phyloP scores from a whole-genome alignment of 2,113 vertebrate species.

The Eupsittula cactorum region DNA sequence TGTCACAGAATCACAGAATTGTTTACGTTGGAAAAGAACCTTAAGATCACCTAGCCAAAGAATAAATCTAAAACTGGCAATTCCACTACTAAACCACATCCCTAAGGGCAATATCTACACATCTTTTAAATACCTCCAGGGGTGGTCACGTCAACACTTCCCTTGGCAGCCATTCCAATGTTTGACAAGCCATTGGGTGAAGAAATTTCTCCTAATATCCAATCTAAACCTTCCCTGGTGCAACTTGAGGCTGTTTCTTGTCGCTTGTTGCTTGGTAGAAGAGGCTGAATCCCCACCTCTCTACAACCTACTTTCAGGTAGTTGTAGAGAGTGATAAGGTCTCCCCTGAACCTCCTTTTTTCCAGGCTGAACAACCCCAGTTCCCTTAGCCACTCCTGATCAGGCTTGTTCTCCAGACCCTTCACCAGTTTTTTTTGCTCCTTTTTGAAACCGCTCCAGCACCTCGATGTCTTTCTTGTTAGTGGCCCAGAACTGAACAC shows the following conservation, averaged over 20 bases:
- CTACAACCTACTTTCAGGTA: background rate
- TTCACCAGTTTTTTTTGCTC: background rate
- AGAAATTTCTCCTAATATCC: background rate
- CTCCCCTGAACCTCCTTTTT: background rate
- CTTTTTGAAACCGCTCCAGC: background rate
- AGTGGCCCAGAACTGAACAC: background rate
- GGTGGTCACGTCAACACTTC: accelerated
- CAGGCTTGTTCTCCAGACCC: background rate
- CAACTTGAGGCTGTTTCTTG: background rate
- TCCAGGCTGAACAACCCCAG: background rate
- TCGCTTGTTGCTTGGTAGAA: accelerated
- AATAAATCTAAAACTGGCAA: background rate
- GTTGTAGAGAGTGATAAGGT: accelerated
- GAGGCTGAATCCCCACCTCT: accelerated
- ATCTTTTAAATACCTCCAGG: background rate
- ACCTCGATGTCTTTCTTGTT: background rate
- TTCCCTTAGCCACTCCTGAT: background rate
- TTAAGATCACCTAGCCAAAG: background rate
- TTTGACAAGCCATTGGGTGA: background rate
- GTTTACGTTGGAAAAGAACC: background rate
- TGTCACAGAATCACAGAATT: background rate
- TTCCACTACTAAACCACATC: background rate
- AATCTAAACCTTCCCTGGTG: background rate
- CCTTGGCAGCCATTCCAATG: background rate
- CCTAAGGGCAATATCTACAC: accelerated